Percentiles rank a stretch among this genome's conserved stretches.
Evolutionary conservation across 2,888 invertebrate genomes (phyloP).

Genomic region (Drosophila eohydei): DNA sequence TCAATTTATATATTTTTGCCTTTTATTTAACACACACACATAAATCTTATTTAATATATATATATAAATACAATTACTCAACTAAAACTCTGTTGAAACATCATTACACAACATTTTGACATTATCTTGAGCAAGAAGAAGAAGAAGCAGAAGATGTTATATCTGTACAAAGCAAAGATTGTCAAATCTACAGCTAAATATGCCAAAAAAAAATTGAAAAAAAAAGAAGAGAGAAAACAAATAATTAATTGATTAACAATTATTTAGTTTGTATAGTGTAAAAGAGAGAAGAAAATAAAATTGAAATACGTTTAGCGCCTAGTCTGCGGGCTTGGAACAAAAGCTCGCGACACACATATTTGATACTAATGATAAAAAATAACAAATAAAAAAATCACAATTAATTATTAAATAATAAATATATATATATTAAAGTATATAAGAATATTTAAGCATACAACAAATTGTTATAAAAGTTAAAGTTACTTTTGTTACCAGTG

Average conservation of each 20-base stretch:
- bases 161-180: conserved; percentile 70
- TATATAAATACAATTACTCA: conserved; percentile 43
- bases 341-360: conserved; percentile 64
- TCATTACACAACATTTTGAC: conserved; percentile 59
- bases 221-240: conserved; percentile 25
- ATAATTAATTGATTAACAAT: conserved; percentile 58
- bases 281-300: conserved; percentile 4
- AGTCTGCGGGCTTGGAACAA: conserved; percentile 65
- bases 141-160: conserved; percentile 18
- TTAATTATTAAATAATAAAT: conserved; percentile 70
- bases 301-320: conserved; percentile 69
- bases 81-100: conserved; percentile 56
- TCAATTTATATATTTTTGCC: conserved; percentile 27
- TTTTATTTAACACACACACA: conserved; percentile 47
- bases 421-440: conserved; percentile 56
- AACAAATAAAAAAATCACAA: conserved; percentile 21
- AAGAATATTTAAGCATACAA: conserved; percentile 65
- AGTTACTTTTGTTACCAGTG: conserved; percentile 79
- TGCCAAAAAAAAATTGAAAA: conserved; percentile 74
- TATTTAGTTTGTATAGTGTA: conserved; percentile 77
- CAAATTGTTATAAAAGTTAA: conserved; percentile 78
- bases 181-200: conserved; percentile 84
- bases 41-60: conserved; percentile 35
- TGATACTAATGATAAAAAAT: conserved; percentile 70
- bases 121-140: conserved; percentile 42